Evolutionary conservation across 1,140 invertebrate species (phyloP).

Genomic region (Riptortus pedestris): DNA sequence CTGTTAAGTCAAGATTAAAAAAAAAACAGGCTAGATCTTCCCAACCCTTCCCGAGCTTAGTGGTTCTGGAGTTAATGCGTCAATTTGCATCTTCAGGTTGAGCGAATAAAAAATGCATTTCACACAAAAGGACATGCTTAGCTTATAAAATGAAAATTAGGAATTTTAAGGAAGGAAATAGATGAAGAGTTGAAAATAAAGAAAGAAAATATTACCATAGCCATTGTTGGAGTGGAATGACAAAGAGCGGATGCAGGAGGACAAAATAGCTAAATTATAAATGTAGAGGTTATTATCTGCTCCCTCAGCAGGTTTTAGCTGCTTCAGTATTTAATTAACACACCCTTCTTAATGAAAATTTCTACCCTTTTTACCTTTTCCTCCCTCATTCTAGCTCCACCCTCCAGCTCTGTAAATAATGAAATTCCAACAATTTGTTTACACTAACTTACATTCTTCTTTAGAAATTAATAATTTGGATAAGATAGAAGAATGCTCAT

Average conservation of each 20-base stretch:
- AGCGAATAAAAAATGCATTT: no score
- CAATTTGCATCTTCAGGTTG: no score
- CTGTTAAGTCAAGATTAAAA: no score
- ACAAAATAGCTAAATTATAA: background rate
- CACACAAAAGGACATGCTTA: no score
- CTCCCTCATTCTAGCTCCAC: background rate
- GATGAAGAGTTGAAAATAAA: no score
- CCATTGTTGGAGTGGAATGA: background rate
- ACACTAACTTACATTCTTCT: background rate
- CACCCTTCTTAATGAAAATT: background rate
- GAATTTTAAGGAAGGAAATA: no score
- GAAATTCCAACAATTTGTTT: background rate
- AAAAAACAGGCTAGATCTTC: no score
- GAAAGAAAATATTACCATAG: background rate
- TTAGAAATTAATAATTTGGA: background rate
- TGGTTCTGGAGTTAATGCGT: no score
- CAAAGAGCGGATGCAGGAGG: background rate
- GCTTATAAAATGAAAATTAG: no score
- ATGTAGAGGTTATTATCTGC: background rate
- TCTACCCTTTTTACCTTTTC: background rate
- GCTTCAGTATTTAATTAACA: background rate
- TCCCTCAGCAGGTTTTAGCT: background rate
- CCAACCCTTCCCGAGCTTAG: no score
- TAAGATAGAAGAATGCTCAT: background rate
- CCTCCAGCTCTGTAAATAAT: background rate